Base-by-base conservation (phyloP, 92 coral and sea anemone genomes). In the Porites cylindrica region DNA sequence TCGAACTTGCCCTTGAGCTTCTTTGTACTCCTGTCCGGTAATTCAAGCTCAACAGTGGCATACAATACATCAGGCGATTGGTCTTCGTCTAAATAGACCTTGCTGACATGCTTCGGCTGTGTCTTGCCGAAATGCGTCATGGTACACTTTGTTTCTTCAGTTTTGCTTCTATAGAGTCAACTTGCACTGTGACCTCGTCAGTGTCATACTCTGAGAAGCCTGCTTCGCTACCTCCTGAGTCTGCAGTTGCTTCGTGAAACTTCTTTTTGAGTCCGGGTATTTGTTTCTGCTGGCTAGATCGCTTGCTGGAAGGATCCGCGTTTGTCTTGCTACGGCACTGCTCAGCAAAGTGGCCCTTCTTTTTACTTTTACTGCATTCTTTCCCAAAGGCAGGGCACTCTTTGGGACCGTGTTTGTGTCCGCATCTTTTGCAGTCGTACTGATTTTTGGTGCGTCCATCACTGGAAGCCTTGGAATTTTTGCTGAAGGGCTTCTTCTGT, bases 91-190 rank as follows among this genome's bases (percentile, higher is more conserved):
- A 90, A 85, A 90, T 85, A 90, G 90, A 85, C 93, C 81, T 85
- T 90, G 86, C 90, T 85, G 93, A 90, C 93, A 60, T 90, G 86
- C 64, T 85, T 90, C 89, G 92, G 92, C 92, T 84, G 92, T 84
- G 84, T 84, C 92, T 89, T 84, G 85, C 84, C 89, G 76, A 86
- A 86, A 79, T 79, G 90, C 3, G 87, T 85, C 93, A 85, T 90
- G 85, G 90, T 79, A 90, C 78, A 63, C 72, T 90, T 90, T 86
- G 89, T 89, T 77, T 77, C 82, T 78, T 89, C 89, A 84, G 92
- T 80, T 89, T 43, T 83, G 60, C 85, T 77, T 90, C 93, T 81
- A 85, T 78, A 72, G 90, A 90, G 93, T 85, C 86, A n/a, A 85
- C 90, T 85, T 79, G 93, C 51, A 85, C 93, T 90, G 93, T 90